These are phyloP conservation scores for Australoheros scitulus DNA, from an alignment of 2,113 vertebrate species.

Conservation along the genomic window DNA sequence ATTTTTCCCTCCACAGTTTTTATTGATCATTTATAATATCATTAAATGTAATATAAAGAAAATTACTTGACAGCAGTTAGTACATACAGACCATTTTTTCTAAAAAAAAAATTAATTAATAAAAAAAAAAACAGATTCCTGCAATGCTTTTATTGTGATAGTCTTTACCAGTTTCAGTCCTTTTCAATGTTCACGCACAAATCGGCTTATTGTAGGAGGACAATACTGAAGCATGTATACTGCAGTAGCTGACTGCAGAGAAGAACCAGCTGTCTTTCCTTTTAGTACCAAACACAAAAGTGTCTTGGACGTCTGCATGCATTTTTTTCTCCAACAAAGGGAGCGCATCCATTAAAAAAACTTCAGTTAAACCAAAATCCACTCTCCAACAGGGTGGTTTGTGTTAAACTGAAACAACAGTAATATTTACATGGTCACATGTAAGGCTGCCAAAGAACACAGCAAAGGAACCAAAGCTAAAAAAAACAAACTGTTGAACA, in stretches of 20 bases:
- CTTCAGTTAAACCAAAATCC: background rate
- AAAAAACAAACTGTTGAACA: fast-evolving
- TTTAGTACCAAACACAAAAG: background rate
- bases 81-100: background rate
- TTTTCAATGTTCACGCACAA: background rate
- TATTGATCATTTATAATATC: too few relatives aligned
- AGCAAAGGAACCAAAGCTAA: background rate
- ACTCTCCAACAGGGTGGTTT: background rate
- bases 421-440: background rate
- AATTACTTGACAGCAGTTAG: background rate
- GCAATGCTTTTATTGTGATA: background rate
- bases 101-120: background rate
- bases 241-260: constrained; percentile 13
- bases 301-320: background rate
- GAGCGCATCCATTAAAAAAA: background rate
- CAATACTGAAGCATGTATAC: background rate
- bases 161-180: background rate
- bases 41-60: background rate
- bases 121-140: background rate
- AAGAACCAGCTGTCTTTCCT: background rate
- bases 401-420: background rate
- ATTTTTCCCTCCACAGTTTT: background rate
- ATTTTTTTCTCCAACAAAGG: background rate
- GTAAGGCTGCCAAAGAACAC: background rate
- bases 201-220: background rate